phyloP scores from a whole-genome alignment of 2,113 vertebrate genomes.

The Felis catus region F.catus_Fca126_mat1.0 CM031421.1:113807501-113808000 shows the following conservation, averaged over 20 bases:
- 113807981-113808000: background rate
- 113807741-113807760: background rate
- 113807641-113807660: background rate
- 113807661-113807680: background rate
- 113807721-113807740: rapidly evolving
- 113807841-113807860: background rate
- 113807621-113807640: background rate
- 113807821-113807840: background rate
- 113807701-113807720: rapidly evolving
- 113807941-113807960: background rate
- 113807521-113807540: rapidly evolving
- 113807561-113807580: background rate
- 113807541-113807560: no score
- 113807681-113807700: rapidly evolving
- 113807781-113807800: background rate
- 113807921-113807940: background rate
- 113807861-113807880: background rate
- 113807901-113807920: background rate
- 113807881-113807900: background rate
- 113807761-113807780: background rate
- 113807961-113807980: rapidly evolving
- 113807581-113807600: background rate
- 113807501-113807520: rapidly evolving
- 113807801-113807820: background rate
- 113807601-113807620: background rate